A percentile compares a stretch with the other conserved stretches of the same genome.
phyloP scores from a whole-genome alignment of 2,888 invertebrate genomes.

The Linyphia triangularis region DNA sequence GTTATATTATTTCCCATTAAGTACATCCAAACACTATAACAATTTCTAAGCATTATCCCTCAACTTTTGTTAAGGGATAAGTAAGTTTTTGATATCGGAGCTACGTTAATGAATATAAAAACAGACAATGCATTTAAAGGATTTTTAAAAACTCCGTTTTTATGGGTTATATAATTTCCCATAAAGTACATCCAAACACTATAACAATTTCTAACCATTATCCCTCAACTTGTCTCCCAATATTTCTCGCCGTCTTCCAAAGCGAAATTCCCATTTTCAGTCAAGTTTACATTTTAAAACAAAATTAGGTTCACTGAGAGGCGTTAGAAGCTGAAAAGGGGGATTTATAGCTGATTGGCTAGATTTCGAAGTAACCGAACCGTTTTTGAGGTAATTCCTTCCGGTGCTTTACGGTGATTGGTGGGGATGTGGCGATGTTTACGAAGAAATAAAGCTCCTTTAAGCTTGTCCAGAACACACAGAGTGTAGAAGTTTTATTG shows the following conservation, averaged over 20 bases:
- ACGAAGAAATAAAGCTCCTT: neutral
- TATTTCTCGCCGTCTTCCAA: neutral
- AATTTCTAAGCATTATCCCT: too few species aligned
- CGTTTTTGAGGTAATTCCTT: neutral
- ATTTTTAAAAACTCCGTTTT: too few species aligned
- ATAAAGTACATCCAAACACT: too few species aligned
- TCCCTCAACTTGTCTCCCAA: too few species aligned
- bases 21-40: too few species aligned
- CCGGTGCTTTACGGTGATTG: neutral
- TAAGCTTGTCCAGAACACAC: neutral
- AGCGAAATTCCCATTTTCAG: neutral
- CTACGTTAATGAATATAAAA: too few species aligned
- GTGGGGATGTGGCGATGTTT: neutral
- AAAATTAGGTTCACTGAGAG: neutral
- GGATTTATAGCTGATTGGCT: constrained; percentile 22
- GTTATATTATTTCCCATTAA: too few species aligned
- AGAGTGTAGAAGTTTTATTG: neutral
- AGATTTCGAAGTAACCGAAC: constrained; percentile 20
- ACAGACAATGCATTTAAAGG: too few species aligned
- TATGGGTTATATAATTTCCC: too few species aligned
- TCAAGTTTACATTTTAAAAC: neutral
- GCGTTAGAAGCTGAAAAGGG: constrained; percentile 9
- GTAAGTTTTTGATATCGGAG: too few species aligned
- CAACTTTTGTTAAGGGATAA: too few species aligned
- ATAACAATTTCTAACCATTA: too few species aligned